Conservation (phyloP, 2,113 vertebrate species). For the Lepus americanus region DNA sequence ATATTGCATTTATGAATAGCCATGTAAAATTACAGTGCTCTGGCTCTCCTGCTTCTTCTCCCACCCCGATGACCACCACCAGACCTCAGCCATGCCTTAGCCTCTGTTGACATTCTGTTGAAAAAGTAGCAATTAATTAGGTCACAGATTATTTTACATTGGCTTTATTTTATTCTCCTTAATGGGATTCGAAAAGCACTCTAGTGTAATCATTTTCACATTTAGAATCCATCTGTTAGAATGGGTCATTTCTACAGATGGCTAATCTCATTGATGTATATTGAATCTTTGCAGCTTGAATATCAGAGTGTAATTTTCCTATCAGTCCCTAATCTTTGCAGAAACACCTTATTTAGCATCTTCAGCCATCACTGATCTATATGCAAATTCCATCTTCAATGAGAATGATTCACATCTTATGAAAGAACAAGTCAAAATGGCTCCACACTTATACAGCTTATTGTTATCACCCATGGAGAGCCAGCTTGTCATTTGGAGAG, state of each 20-base stretch:
- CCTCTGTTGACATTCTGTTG: constrained; percentile 51
- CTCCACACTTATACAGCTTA: constrained; percentile 3
- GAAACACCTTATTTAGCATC: constrained; percentile 44
- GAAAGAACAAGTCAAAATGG: constrained; percentile 40
- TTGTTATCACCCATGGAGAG: constrained; percentile 1
- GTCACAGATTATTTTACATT: constrained; percentile 77
- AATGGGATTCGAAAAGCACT: constrained; percentile 80
- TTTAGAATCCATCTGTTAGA: constrained; percentile 81
- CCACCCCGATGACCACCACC: neutral
- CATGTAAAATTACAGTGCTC: neutral
- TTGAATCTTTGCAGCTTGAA: constrained; percentile 64
- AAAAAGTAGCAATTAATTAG: constrained; percentile 77
- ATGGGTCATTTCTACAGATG: constrained; percentile 81
- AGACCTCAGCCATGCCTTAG: constrained; percentile 42
- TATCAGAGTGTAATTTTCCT: constrained; percentile 65
- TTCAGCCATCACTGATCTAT: constrained; percentile 41
- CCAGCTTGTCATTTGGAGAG: constrained; percentile 31
- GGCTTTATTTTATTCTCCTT: constrained; percentile 77
- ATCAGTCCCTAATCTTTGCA: constrained; percentile 34
- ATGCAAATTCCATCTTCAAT: constrained; percentile 36
- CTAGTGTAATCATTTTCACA: constrained; percentile 81
- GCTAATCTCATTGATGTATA: constrained; percentile 80
- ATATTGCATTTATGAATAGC: neutral
- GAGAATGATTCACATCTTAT: constrained; percentile 30
- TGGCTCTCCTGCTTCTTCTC: neutral